A percentile compares a stretch with the other conserved stretches of the same genome.
Conservation (phyloP, 2,888 invertebrate species). For the Conomelus anceps region DNA sequence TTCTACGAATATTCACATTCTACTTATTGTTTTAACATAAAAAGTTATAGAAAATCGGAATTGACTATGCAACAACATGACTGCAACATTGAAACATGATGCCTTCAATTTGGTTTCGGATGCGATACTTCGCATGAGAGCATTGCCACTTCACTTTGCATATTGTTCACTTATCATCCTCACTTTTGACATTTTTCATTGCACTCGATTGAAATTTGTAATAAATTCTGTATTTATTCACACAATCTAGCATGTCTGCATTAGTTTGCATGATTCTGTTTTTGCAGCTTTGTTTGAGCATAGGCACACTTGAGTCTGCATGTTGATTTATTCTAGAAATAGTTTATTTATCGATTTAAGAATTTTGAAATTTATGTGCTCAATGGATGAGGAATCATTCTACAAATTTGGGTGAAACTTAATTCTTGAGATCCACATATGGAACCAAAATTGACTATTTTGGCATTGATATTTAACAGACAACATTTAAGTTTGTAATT, state of each 20-base stretch:
- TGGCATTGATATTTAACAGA: too few relatives aligned
- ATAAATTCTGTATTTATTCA: background rate
- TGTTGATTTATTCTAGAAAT: background rate
- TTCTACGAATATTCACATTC: too few relatives aligned
- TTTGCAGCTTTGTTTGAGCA: background rate
- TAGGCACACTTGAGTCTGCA: background rate
- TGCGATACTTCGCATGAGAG: background rate
- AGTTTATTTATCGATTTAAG: background rate
- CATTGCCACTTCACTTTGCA: background rate
- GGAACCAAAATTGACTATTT: too few relatives aligned
- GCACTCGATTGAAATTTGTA: too few relatives aligned
- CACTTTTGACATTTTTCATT: background rate
- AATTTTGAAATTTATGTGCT: background rate
- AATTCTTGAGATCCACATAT: too few relatives aligned
- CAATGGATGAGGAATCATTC: background rate
- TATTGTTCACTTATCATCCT: background rate
- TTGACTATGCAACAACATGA: background rate
- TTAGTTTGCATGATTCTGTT: background rate
- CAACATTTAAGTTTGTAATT: too few relatives aligned
- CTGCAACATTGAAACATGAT: background rate
- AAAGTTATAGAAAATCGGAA: too few relatives aligned
- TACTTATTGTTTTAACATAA: too few relatives aligned
- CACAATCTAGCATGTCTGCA: background rate
- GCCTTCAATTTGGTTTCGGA: background rate
- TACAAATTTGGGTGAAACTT: too few relatives aligned